Base-by-base conservation (phyloP, 2,797 vertebrate species). In the Masticophis lateralis region DNA sequence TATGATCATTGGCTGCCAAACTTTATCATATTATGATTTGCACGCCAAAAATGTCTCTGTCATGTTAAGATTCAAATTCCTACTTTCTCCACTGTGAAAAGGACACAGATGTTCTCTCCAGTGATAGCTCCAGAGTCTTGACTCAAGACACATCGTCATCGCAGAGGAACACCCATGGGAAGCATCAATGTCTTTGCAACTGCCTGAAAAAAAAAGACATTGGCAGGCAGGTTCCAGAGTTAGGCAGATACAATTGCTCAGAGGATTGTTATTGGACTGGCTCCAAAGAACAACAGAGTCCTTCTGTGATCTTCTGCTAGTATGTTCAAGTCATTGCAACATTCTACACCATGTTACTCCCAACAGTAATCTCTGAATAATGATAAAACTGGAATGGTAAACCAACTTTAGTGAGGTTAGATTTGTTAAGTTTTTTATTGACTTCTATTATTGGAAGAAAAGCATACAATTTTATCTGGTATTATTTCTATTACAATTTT, bases 91-190 rank as follows among this genome's bases (percentile, higher is more conserved):
- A 47, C 53, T 91, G 90, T 89, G 25, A 69, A 92, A 92, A 91
- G 53, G 90, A 60, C 69, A 91, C 93, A 92, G 90, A 92, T 89
- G 92, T 92, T 94, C 92, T 92, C 93, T 89, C 90, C 16, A 66
- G 93, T 83, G 74, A 60, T 69, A 37, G 28, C 51, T 83, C 7
- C 66, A 79, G 59, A 91, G 43, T 86, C 25, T 20, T 88, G 93
- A 32, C 87, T 91, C 90, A 66, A 32, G 37, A 22, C 69, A 43
- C 14, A 86, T 53, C 37, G 22, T 3, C 28, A 69, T 59, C 61
- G 37, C 22, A 86, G 1, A 22, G 16, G 37, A 79, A 69, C 53
- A 66, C 90, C 91, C 69, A 63, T 11, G 69, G 69, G 91, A 92
- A 25, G 16, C 10, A 89, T 91, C 13, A 25, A 22, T 87, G 51